A percentile compares a stretch with the other conserved stretches of the same genome.
Conservation (phyloP, 2,888 invertebrate genomes). For the Salpingus planirostris region DNA sequence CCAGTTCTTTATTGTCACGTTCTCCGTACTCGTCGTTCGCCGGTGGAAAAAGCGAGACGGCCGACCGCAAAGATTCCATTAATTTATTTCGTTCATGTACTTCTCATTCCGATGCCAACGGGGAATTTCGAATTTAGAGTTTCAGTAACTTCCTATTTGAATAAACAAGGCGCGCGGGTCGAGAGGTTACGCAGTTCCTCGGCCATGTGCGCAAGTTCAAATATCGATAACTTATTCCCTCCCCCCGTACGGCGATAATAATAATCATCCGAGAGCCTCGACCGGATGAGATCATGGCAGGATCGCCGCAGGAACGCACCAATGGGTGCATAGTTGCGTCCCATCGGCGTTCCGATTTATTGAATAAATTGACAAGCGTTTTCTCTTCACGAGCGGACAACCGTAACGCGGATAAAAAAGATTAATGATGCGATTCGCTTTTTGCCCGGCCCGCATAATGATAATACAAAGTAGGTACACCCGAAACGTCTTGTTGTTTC, state of each 20-base stretch:
- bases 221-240: conserved; percentile 8
- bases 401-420: background rate
- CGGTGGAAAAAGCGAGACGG: conserved; percentile 8
- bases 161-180: conserved; percentile 16
- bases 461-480: too few species aligned
- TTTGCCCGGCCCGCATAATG: too few species aligned
- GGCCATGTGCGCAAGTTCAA: conserved; percentile 10
- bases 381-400: conserved; percentile 4
- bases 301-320: too few species aligned
- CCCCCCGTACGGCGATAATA: too few species aligned
- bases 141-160: conserved; percentile 21
- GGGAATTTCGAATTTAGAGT: conserved; percentile 22
- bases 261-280: conserved; percentile 8
- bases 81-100: conserved; percentile 19
- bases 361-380: conserved; percentile 6
- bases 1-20: conserved; percentile 8
- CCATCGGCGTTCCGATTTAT: conserved; percentile 3
- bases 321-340: too few species aligned
- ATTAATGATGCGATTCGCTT: too few species aligned
- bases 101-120: conserved; percentile 18
- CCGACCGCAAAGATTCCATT: conserved; percentile 16
- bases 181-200: conserved; percentile 6
- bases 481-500: too few species aligned
- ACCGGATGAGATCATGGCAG: conserved; percentile 6
- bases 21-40: conserved; percentile 4